Evolutionary conservation across 1,140 invertebrate species (phyloP), one percentile per base, ranked within the genome.

Genomic region (Eulimnadia texana): DNA sequence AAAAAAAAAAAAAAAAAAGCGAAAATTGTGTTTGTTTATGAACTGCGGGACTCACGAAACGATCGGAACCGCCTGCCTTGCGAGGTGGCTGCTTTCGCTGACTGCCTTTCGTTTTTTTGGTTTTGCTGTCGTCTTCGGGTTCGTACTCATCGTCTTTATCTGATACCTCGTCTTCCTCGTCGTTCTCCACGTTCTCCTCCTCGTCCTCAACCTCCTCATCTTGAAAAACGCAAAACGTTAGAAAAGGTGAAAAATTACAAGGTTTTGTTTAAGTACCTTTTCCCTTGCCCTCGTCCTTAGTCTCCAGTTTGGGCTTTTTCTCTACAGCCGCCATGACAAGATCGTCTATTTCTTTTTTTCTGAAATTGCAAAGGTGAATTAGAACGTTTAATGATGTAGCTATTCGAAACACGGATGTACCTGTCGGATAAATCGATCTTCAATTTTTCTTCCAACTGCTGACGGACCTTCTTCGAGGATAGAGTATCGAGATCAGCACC

Each of bases 391-490:
- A 9, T 42, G 6, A 42, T 16, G 23, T 47, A 62, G n/a, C n/a
- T n/a, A n/a, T n/a, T n/a, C n/a, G n/a, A n/a, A n/a, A n/a, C n/a
- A n/a, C n/a, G n/a, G n/a, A n/a, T n/a, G n/a, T n/a, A 80, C 78
- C 79, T 77, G 68, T 79, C 77, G 24, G 80, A 74, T 13, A 95
- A 75, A 67, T 92, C 87, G 61, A 82, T 77, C 49, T 83, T 84
- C 11, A 92, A 76, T 69, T 87, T 85, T 63, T 85, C 80, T 72
- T 95, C 89, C 61, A 94, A 76, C 69, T 88, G 82, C 72, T 86
- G 83, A 27, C 90, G 82, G n/a, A 95, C 88, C 73, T 91, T 90
- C 68, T 93, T 95, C 1, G 88, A 84, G 11, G 90, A 90, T 66
- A 87, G 85, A 33, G 82, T 82, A 6, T 82, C 81, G 10, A 93